Conservation (phyloP, 1,140 invertebrate genomes). For the Platyscapa corneri region DNA sequence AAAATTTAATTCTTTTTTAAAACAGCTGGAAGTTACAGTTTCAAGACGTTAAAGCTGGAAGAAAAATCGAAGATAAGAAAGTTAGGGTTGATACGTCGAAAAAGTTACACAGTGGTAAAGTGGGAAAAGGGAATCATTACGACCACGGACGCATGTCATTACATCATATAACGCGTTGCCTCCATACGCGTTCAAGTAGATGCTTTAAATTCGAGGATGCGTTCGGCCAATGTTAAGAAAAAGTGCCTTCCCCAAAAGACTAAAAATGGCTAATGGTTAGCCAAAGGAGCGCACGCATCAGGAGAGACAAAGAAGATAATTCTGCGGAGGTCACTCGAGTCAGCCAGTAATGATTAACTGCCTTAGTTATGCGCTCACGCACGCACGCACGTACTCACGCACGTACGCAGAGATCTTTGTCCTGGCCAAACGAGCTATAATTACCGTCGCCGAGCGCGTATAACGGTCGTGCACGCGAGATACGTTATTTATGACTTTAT, state of each 20-base stretch:
- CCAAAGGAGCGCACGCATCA: background rate
- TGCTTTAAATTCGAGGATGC: background rate
- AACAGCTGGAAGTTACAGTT: too few relatives aligned
- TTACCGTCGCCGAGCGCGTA: slow-evolving; percentile 22
- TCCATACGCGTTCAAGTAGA: background rate
- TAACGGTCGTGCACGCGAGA: slow-evolving; percentile 43
- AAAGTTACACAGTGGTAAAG: background rate
- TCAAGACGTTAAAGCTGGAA: too few relatives aligned
- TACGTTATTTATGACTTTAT: slow-evolving; percentile 51
- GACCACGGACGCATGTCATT: background rate
- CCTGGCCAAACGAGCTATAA: slow-evolving; percentile 31
- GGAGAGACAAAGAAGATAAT: background rate
- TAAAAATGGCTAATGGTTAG: background rate
- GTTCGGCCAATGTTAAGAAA: background rate
- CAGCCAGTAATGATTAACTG: background rate
- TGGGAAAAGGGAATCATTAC: background rate
- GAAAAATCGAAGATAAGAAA: background rate
- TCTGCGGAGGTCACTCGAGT: background rate
- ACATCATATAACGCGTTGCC: background rate
- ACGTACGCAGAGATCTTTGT: background rate
- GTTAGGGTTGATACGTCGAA: background rate
- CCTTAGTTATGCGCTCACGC: background rate
- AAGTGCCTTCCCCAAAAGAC: background rate
- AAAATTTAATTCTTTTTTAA: too few relatives aligned
- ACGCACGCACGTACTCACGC: too few relatives aligned